A percentile compares a stretch with the other conserved stretches of the same genome.
phyloP scores from a whole-genome alignment of 1,140 invertebrate genomes.

The Rhyzopertha dominica region DNA sequence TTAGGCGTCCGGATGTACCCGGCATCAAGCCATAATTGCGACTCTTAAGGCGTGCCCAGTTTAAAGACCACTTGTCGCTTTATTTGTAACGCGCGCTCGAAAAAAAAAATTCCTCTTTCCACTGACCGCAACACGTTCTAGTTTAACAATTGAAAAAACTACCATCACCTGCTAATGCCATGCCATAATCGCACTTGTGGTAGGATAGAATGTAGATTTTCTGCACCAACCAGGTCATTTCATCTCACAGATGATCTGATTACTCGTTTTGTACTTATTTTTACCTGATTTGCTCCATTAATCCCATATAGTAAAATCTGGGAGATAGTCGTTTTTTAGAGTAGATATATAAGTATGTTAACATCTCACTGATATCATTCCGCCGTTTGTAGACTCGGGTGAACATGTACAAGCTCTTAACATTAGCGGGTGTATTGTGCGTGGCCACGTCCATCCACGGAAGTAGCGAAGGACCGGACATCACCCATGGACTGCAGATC shows the following conservation, averaged over 20 bases:
- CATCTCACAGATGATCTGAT: conserved; percentile 29
- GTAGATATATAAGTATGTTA: conserved; percentile 18
- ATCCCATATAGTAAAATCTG: conserved; percentile 29
- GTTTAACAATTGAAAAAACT: conserved; percentile 19
- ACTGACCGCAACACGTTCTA: conserved; percentile 34
- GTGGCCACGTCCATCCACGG: conserved; percentile 34
- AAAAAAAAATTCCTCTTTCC: too few relatives aligned
- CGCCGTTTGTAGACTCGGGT: conserved; percentile 22
- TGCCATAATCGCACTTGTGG: conserved; percentile 15
- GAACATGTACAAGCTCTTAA: conserved; percentile 35
- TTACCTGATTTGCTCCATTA: conserved; percentile 37
- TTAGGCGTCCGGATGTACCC: too few relatives aligned
- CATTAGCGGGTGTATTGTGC: conserved; percentile 39
- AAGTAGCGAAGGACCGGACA: conserved; percentile 26
- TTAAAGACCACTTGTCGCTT: too few relatives aligned
- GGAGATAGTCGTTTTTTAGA: conserved; percentile 17
- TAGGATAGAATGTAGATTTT: conserved; percentile 14
- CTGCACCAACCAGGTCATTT: conserved; percentile 22
- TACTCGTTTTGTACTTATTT: conserved; percentile 36
- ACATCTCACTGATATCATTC: too few relatives aligned
- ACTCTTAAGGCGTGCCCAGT: too few relatives aligned
- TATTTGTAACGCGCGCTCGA: too few relatives aligned
- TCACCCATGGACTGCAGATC: conserved; percentile 34
- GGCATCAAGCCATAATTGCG: too few relatives aligned
- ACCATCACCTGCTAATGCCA: conserved; percentile 14